Evolutionary conservation across 2,113 vertebrate genomes (phyloP), one percentile per base, ranked within the genome.

Genomic region (Aleadryas rufinucha): DNA sequence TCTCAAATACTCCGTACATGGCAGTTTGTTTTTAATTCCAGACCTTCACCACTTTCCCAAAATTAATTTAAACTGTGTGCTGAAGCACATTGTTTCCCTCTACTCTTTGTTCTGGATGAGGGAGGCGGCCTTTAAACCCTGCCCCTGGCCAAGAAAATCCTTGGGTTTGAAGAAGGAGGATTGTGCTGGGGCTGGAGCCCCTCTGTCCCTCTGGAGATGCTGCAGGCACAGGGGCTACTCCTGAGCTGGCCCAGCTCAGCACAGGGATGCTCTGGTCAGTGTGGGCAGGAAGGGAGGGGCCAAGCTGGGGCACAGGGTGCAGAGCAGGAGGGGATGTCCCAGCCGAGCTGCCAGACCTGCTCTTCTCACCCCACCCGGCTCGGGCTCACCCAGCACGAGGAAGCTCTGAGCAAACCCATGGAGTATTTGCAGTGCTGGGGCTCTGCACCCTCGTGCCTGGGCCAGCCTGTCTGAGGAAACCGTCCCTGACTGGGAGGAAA

Each of bases 401-500:
- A 20, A 79, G 50, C 50, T 41, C 71, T 18, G 35, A 19, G 77
- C 44, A 37, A 53, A 41, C 6, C 2, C 0, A 0, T 0, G 19
- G 24, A 44, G 13, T 6, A 26, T 41, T 45, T 13, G 57, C 45
- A 19, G 16, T 0, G 0, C 10, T 7, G 33, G 16, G 54, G 44
- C 54, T 65, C 54, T 68, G 64, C 56, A 37, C 14, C 17, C 21
- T 19, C 16, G 37, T 47, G 45, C 41, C 50, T 3, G n/a, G 28
- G 16, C 35, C 47, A 19, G 37, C 11, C 28, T 26, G n/a, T 10
- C 74, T 39, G 16, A 24, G 71, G 24, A 52, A 42, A 7, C 12
- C 28, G 20, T 5, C 8, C 50, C 50, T 47, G 24, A 54, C 52
- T 4, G 41, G 54, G 71, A 17, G 20, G 20, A 15, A 30, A 47